Percentiles rank a stretch among this genome's conserved stretches.
Evolutionary conservation across 1,140 invertebrate genomes (phyloP).

Genomic region (Acromyrmex charruanus): DNA sequence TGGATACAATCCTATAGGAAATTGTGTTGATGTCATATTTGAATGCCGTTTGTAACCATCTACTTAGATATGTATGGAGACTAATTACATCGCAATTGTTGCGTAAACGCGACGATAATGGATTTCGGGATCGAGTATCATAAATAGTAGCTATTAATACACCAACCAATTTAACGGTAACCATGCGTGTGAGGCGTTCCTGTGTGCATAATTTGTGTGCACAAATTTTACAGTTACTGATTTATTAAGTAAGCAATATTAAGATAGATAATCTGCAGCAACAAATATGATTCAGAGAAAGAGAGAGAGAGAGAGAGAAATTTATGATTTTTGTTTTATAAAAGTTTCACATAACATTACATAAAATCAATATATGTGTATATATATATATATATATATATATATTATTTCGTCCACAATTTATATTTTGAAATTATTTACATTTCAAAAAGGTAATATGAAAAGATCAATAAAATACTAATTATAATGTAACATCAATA

Average conservation of each 20-base stretch:
- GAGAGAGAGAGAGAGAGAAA: background rate
- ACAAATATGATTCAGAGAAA: background rate
- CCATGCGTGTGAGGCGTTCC: background rate
- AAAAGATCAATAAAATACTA: background rate
- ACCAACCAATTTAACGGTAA: slow-evolving; percentile 27
- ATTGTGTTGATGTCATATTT: slow-evolving; percentile 17
- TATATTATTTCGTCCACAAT: background rate
- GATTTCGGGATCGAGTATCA: slow-evolving; percentile 21
- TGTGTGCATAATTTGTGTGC: background rate
- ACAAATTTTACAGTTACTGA: slow-evolving; percentile 14
- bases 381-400: background rate
- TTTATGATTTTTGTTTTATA: background rate
- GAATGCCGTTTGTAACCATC: background rate
- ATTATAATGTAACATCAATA: slow-evolving; percentile 11
- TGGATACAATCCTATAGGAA: background rate
- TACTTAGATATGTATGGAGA: slow-evolving; percentile 1
- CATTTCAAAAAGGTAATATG: background rate
- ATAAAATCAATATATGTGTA: background rate
- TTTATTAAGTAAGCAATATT: background rate
- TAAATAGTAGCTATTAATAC: slow-evolving; percentile 47
- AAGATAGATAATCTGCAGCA: background rate
- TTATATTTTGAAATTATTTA: slow-evolving; percentile 28
- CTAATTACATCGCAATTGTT: slow-evolving; percentile 49
- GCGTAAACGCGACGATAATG: slow-evolving; percentile 25
- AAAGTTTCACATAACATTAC: background rate